phyloP scores from a whole-genome alignment of 2,113 vertebrate species.

The Cyanoderma ruficeps region DNA sequence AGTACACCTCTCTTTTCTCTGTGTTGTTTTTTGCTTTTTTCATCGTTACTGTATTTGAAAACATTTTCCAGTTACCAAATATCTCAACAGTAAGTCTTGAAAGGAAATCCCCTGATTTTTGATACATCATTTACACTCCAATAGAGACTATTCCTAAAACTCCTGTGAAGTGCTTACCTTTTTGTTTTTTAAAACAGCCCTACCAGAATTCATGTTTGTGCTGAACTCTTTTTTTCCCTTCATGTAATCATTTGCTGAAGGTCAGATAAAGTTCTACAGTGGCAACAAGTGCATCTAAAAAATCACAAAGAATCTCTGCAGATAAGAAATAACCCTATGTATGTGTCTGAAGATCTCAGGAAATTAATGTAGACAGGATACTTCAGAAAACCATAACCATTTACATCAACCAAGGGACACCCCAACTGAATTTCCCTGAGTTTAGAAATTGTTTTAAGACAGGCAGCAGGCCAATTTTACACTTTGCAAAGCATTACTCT shows the following conservation, averaged over 20 bases:
- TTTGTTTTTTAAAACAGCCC: not conserved
- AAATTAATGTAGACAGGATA: not conserved
- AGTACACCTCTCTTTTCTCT: not conserved
- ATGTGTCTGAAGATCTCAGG: not conserved
- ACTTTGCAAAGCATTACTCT: not conserved
- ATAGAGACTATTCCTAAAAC: not conserved
- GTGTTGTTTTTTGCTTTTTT: not conserved
- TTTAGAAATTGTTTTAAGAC: not conserved
- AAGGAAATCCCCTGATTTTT: not conserved
- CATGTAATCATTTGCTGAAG: not conserved
- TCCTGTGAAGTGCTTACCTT: not conserved
- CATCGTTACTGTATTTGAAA: not conserved
- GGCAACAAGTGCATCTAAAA: not conserved
- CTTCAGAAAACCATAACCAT: not conserved
- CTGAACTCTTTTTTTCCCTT: not conserved
- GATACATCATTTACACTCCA: not conserved
- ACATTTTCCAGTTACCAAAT: not conserved
- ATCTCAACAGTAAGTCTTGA: not conserved
- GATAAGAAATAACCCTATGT: not conserved
- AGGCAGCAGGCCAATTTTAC: not conserved
- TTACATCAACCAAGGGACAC: not conserved
- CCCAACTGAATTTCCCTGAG: not conserved
- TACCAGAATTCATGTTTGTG: not conserved
- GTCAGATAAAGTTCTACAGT: not conserved
- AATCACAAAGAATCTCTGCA: not conserved